Evolutionary conservation across 2,113 vertebrate genomes (phyloP).

Genomic region (Puntigrus tetrazona): DNA sequence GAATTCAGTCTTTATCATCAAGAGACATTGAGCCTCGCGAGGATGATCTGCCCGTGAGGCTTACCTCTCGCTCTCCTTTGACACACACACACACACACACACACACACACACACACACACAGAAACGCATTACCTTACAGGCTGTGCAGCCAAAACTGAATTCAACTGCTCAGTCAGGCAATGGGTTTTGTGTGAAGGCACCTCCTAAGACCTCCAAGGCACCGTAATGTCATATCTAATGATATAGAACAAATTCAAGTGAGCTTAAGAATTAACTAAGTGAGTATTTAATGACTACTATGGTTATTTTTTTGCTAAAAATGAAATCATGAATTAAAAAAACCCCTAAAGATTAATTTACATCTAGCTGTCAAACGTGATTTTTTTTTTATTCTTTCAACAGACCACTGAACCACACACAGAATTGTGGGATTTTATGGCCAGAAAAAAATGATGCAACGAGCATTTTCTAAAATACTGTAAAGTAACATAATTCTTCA

Average conservation of each 20-base stretch:
- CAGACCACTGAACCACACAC: background rate
- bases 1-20: constrained; percentile 45
- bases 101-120: constrained; percentile 4
- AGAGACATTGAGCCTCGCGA: background rate
- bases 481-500: background rate
- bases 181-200: background rate
- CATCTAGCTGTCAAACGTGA: background rate
- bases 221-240: background rate
- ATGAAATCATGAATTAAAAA: background rate
- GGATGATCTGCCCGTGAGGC: background rate
- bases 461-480: background rate
- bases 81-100: constrained; percentile 5
- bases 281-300: background rate
- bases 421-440: background rate
- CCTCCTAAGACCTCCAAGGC: background rate
- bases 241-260: constrained; percentile 9
- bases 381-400: background rate
- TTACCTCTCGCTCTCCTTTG: constrained; percentile 16
- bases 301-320: background rate
- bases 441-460: background rate
- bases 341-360: background rate
- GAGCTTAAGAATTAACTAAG: background rate
- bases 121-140: constrained; percentile 1
- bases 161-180: background rate
- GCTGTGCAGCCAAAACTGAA: background rate